phyloP scores from a whole-genome alignment of 2,888 invertebrate species.

The Panopea generosa region DNA sequence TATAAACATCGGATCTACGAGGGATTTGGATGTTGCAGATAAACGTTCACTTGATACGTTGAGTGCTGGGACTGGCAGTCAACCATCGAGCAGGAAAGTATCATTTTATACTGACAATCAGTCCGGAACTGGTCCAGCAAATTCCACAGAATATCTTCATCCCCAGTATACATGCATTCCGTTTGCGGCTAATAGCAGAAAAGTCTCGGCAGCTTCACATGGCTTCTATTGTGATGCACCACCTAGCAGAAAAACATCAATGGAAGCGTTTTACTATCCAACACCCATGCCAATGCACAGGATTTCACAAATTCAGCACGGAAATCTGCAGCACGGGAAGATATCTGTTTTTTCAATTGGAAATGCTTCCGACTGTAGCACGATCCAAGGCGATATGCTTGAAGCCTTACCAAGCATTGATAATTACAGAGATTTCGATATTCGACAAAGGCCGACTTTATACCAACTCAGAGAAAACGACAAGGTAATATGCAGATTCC shows the following conservation, averaged over 20 bases:
- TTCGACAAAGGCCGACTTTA: slow-evolving; percentile 82
- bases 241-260: slow-evolving; percentile 49
- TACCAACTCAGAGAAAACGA: slow-evolving; percentile 83
- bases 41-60: background rate
- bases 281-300: background rate
- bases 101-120: slow-evolving; percentile 30
- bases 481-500: slow-evolving; percentile 69
- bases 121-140: background rate
- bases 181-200: slow-evolving; percentile 31
- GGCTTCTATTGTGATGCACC: slow-evolving; percentile 28
- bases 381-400: slow-evolving; percentile 87
- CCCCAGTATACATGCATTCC: slow-evolving; percentile 40
- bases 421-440: slow-evolving; percentile 87
- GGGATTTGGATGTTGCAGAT: no score
- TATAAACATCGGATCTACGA: no score
- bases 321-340: slow-evolving; percentile 32
- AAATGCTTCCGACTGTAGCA: slow-evolving; percentile 46
- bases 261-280: slow-evolving; percentile 51
- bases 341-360: slow-evolving; percentile 58
- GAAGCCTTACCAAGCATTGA: slow-evolving; percentile 93
- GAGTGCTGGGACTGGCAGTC: slow-evolving; percentile 12
- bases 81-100: slow-evolving; percentile 41
- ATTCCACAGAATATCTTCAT: slow-evolving; percentile 21
- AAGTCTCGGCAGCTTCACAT: slow-evolving; percentile 43
- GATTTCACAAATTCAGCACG: background rate